Base-by-base conservation (phyloP, 92 coral and sea anemone genomes). In the Pocillopora grandis region DNA sequence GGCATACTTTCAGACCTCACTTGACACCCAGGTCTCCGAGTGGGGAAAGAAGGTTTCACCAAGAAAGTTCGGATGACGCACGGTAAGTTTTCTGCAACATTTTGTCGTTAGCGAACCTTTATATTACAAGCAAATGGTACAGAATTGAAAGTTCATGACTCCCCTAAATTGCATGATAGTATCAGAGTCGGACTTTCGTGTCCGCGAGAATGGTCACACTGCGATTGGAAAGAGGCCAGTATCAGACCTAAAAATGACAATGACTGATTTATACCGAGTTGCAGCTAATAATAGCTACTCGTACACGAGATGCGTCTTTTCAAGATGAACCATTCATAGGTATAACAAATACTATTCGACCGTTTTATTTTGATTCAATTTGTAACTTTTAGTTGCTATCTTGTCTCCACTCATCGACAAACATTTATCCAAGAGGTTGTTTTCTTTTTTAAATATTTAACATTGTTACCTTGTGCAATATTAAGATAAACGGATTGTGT, bases 141-240 rank as follows among this genome's bases (percentile, higher is more conserved):
- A 69, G 12, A 52, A 12, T 33, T 33, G 33, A 68, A 68, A 70
- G 2, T 36, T 70, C 57, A 37, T 49, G 75, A 33, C 17, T 55
- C 31, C 52, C 0, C 15, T 17, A 12, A 23, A 10, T 14, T 12
- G 15, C 17, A 17, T 20, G 75, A 35, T 49, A 70, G 75, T 70
- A 70, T 33, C 19, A n/a, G 23, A 70, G 75, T 2, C 75, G 75
- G 36, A 37, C 23, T 19, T 19, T 35, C 10, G 12, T 14, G 73
- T 33, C 18, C n/a, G 16, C 10, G 27, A 70, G 52, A 18, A 70
- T 17, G 75, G 13, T 13, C 36, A 70, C 42, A 35, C 27, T 35
- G 42, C 75, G 20, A 70, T 70, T 70, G 75, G 75, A 70, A 70
- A 33, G 19, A 37, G 57, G 75, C 75, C 75, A 70, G 21, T 52